phyloP scores from a whole-genome alignment of 2,113 vertebrate genomes.

The Paraplagusia blochii region DNA sequence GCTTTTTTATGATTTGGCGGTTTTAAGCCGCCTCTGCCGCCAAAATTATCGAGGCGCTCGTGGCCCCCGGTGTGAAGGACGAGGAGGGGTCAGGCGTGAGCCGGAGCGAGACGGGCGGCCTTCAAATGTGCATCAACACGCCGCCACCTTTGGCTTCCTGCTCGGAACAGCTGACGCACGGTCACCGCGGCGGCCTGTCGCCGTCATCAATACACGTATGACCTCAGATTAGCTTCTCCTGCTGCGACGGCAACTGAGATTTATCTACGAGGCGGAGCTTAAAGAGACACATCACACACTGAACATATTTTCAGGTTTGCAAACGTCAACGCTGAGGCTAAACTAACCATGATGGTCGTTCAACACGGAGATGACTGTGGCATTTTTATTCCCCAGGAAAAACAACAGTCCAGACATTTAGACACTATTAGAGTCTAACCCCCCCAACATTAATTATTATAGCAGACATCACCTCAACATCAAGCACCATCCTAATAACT shows the following conservation, averaged over 20 bases:
- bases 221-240: slow-evolving; percentile 7
- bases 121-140: slow-evolving; percentile 20
- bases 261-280: not conserved
- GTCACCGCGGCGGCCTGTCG: slow-evolving; percentile 6
- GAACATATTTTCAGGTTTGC: not conserved
- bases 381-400: too few relatives aligned
- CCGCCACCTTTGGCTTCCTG: slow-evolving; percentile 30
- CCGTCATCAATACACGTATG: slow-evolving; percentile 7
- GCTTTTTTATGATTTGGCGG: slow-evolving; percentile 79
- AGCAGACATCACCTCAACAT: too few relatives aligned
- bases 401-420: too few relatives aligned
- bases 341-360: too few relatives aligned
- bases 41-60: slow-evolving; percentile 74
- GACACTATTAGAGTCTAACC: too few relatives aligned
- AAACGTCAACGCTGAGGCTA: too few relatives aligned
- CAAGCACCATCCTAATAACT: too few relatives aligned
- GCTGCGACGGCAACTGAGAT: not conserved
- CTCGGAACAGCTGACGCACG: slow-evolving; percentile 4
- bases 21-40: slow-evolving; percentile 69
- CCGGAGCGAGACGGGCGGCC: slow-evolving; percentile 22
- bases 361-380: too few relatives aligned
- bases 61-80: slow-evolving; percentile 78
- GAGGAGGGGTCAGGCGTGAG: slow-evolving; percentile 63
- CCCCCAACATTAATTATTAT: too few relatives aligned
- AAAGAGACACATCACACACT: not conserved